Evolutionary conservation across 1,140 invertebrate genomes (phyloP).

Genomic region (Drosophila grimshawi): DNA sequence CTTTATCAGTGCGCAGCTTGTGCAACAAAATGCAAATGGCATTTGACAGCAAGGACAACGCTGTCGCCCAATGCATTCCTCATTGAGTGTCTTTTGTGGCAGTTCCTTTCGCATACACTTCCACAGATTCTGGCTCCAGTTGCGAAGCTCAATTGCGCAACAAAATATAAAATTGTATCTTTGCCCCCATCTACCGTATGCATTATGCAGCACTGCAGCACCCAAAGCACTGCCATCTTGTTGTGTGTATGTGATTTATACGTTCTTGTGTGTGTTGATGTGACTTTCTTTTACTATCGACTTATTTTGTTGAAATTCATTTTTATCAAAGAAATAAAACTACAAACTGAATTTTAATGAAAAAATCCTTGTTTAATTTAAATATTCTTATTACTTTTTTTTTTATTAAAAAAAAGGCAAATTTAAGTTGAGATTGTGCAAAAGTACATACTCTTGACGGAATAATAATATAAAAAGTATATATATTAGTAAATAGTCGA

Average conservation of each 20-base stretch:
- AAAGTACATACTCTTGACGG: too few species aligned
- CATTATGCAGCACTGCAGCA: slow-evolving; percentile 64
- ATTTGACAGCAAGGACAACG: slow-evolving; percentile 68
- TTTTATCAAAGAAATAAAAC: slow-evolving; percentile 4
- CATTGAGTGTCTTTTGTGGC: slow-evolving; percentile 62
- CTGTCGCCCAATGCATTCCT: slow-evolving; percentile 35
- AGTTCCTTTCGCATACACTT: slow-evolving; percentile 33
- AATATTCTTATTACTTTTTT: too few species aligned
- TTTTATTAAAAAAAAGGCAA: too few species aligned
- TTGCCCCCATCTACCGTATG: slow-evolving; percentile 50
- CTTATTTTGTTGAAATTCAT: slow-evolving; percentile 57
- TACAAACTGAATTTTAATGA: too few species aligned
- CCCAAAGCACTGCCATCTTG: slow-evolving; percentile 27
- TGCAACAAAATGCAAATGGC: slow-evolving; percentile 68
- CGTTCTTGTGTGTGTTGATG: not conserved
- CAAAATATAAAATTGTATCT: slow-evolving; percentile 70
- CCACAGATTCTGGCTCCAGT: slow-evolving; percentile 69
- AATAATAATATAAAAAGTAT: too few species aligned
- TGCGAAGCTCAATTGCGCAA: slow-evolving; percentile 77
- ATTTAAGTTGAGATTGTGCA: too few species aligned
- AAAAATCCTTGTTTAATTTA: too few species aligned
- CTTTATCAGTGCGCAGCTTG: slow-evolving; percentile 62
- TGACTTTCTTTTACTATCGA: slow-evolving; percentile 48
- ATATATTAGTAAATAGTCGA: too few species aligned
- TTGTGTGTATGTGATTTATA: slow-evolving; percentile 13